phyloP scores from a whole-genome alignment of 2,113 vertebrate species.

The Climacteris rufus region DNA sequence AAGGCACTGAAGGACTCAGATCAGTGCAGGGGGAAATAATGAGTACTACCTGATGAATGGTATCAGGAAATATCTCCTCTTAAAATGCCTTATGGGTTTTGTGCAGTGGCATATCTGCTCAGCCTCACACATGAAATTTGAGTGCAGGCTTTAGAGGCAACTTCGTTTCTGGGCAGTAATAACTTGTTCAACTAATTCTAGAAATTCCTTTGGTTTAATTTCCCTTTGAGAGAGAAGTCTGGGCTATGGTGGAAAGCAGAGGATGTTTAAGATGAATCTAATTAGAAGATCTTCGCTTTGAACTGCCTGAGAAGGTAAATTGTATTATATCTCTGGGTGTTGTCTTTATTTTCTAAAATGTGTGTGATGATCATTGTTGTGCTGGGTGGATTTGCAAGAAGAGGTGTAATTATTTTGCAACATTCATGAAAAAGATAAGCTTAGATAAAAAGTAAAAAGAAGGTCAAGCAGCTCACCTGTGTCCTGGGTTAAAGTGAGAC shows the following conservation, averaged over 20 bases:
- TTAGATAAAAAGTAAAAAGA: not conserved
- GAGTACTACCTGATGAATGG: not conserved
- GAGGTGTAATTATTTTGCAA: not conserved
- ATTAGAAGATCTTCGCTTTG: not conserved
- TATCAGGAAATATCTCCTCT: constrained; percentile 38
- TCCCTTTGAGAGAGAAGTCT: not conserved
- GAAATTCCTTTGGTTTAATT: not conserved
- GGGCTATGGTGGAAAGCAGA: not conserved
- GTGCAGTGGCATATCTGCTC: not conserved
- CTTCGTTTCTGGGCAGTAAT: not conserved
- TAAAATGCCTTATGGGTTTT: constrained; percentile 1
- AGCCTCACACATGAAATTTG: not conserved
- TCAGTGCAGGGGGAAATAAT: not conserved
- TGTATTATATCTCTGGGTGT: not conserved
- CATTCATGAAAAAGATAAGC: not conserved
- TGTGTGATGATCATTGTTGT: not conserved
- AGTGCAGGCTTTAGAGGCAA: not conserved
- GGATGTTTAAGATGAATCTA: not conserved
- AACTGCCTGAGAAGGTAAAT: constrained; percentile 34
- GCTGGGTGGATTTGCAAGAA: not conserved
- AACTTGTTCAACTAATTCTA: not conserved
- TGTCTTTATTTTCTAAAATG: not conserved
- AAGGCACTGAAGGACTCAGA: not conserved
- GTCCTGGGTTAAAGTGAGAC: not conserved
- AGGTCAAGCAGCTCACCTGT: not conserved